Conservation (phyloP, 2,888 invertebrate genomes). For the Rhodophaea formosa region DNA sequence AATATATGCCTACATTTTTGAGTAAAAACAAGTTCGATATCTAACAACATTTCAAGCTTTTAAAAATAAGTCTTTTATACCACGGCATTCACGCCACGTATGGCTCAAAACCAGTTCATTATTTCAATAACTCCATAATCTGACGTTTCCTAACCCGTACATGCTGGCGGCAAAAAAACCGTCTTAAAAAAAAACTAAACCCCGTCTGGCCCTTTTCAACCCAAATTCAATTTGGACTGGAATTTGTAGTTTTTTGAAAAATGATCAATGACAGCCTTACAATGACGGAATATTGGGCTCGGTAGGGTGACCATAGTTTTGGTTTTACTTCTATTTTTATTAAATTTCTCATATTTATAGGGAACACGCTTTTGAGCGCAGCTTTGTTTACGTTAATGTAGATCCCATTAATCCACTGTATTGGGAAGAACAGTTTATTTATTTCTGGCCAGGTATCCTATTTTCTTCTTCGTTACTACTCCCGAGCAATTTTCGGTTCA, state of each 20-base stretch:
- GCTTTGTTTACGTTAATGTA: too few species aligned
- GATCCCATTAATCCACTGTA: too few species aligned
- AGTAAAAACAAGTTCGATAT: too few species aligned
- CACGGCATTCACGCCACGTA: not conserved
- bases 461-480: too few species aligned
- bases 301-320: not conserved
- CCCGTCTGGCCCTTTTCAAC: slow-evolving; percentile 45
- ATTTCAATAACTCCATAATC: slow-evolving; percentile 29
- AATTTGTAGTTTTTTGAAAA: slow-evolving; percentile 74
- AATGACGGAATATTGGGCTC: slow-evolving; percentile 66
- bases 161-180: slow-evolving; percentile 20
- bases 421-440: too few species aligned
- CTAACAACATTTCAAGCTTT: not conserved
- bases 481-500: too few species aligned
- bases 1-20: too few species aligned
- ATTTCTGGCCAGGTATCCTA: too few species aligned
- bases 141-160: slow-evolving; percentile 23
- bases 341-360: too few species aligned
- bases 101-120: slow-evolving; percentile 25
- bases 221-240: slow-evolving; percentile 58
- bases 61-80: not conserved
- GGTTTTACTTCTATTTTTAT: not conserved
- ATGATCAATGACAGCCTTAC: slow-evolving; percentile 76
- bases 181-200: slow-evolving; percentile 28
- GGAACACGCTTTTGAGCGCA: too few species aligned